Base-by-base conservation (phyloP, 1,140 invertebrate genomes). In the Drosophila serrata region DNA sequence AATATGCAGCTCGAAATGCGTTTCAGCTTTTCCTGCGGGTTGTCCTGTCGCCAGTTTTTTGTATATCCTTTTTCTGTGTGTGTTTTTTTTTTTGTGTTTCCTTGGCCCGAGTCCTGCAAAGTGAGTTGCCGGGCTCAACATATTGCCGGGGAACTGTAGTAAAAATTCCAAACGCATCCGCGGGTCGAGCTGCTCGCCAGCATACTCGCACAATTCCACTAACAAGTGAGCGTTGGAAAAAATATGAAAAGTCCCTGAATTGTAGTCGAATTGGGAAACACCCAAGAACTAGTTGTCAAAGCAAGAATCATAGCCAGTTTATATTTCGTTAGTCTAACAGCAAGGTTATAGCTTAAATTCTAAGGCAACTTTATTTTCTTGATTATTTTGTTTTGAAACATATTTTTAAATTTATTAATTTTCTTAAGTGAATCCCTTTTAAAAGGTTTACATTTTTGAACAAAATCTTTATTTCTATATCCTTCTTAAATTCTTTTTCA, bases 1-100 rank as follows among this genome's bases (percentile, higher is more conserved):
- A 81, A 85, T 90, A 79, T 84, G 70, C 81, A 76, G 53, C 45
- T 42, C 45, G 58, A 56, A 53, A 64, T 62, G 37, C 6, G 68
- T 45, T 74, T 49, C 46, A 24, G 39, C 56, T 49, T 46, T n/a
- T 17, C 22, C 77, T 81, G 65, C 73, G 81, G 81, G 77, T 40
- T 69, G 49, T 78, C 64, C 74, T 77, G 31, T 62, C 55, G 31
- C 33, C 62, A 19, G 24, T 13, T 11, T 42, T 60, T 35, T 56
- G 9, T 76, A 40, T 48, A 65, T 75, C 46, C 27, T 57, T 58
- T 51, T 24, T 15, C 22, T n/a, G n/a, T n/a, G n/a, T n/a, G n/a
- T n/a, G n/a, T n/a, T n/a, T n/a, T n/a, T n/a, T n/a, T n/a, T n/a
- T n/a, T n/a, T n/a, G n/a, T 6, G 12, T 12, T 56, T 24, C 48